Evolutionary conservation across 1,140 invertebrate genomes (phyloP), one percentile per base, ranked within the genome.

Genomic region (Drepana arcuata): DNA sequence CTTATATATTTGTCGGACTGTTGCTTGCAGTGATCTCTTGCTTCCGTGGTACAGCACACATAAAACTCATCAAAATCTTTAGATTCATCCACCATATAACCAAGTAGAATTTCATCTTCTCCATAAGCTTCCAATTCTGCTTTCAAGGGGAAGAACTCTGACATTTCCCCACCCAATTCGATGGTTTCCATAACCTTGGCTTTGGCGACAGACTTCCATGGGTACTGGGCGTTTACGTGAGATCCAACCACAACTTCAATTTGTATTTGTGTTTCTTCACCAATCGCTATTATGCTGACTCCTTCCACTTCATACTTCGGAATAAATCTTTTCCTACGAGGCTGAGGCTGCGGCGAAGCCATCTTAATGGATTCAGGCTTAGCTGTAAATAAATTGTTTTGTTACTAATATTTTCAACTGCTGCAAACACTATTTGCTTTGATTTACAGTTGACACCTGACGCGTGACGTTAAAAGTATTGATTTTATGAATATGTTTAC

Each of bases 211-310:
- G 78, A 83, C 30, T 88, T 88, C 91, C 91, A 93, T 1, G 91
- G 90, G 61, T 87, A 88, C 66, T 93, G 91, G 7, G 88, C 86
- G 0, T 88, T 91, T 0, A 93, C 84, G 56, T 88, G 82, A 1
- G 67, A 44, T 9, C 86, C 86, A 31, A 88, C 70, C 7, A 83
- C 57, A 14, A 87, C 67, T 42, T 85, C 82, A 4, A 87, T 70
- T 14, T 66, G 50, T 30, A 74, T 66, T 49, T 87, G 86, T 11
- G 75, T 83, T 48, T 79, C 74, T 51, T 82, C 80, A 14, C 68
- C 60, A 9, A 84, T 15, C 21, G 63, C 39, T 6, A 84, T 14
- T 51, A 51, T 77, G 7, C 48, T 38, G 7, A 83, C 79, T 7
- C 82, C 82, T 26, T 78, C 65, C 0, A 83, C 69, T n/a, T 83